Base-by-base conservation (phyloP, 2,797 vertebrate species). In the Phoeniculus purpureus region DNA sequence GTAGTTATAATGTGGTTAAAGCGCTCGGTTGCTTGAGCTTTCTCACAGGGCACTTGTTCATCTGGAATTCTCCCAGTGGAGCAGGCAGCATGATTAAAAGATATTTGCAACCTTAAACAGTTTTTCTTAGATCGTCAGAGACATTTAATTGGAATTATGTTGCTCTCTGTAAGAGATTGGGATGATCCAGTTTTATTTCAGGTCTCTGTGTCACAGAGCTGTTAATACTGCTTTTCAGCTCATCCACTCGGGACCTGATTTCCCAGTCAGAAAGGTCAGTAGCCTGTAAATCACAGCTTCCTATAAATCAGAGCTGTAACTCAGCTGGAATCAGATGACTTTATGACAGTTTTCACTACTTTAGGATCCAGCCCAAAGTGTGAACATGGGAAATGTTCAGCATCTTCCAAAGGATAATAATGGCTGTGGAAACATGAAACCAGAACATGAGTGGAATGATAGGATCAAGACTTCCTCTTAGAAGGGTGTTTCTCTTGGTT, bases 1-100 rank as follows among this genome's bases (percentile, higher is more conserved):
- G 84, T 84, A 84, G 75, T 80, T 93, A 55, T 40, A 86, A 34
- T 51, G 79, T 84, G 62, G 79, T 94, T 96, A 92, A 95, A 95
- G 71, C 51, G 52, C 73, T 78, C 25, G 14, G 71, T 92, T 94
- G 52, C 62, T 78, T 92, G 80, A 71, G 82, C 74, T 93, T 94
- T 95, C 84, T 94, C 55, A 60, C n/a, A 68, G 37, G 65, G 65
- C 56, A 77, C 40, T 72, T 47, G 37, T 94, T 95, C 48, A 75
- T 52, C 45, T 90, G 48, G 37, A 54, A 90, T 90, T 93, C 32
- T 94, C 78, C 65, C 62, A 89, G 60, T 74, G 60, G 84, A 92
- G 75, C 37, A 88, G 32, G 94, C 93, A 92, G 50, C 25, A 89
- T 73, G 92, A 86, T 81, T 85, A 85, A 84, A 91, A 87, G 59